phyloP scores from a whole-genome alignment of 2,797 vertebrate species.

The Pangasius larnaudii region DNA sequence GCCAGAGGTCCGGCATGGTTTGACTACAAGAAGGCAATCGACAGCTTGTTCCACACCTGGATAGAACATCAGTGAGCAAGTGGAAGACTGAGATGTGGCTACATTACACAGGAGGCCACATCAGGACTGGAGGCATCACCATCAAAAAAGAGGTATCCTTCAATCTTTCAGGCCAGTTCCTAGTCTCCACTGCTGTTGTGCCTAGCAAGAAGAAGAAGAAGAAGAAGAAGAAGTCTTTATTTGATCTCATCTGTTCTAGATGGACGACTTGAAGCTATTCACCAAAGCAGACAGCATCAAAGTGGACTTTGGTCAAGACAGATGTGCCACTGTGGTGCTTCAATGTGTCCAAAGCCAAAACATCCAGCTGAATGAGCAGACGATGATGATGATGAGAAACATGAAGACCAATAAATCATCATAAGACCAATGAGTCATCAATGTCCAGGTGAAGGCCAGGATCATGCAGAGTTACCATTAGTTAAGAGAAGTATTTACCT shows the following conservation, averaged over 20 bases:
- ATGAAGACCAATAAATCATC: background rate
- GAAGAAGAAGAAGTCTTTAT: background rate
- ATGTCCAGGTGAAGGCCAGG: background rate
- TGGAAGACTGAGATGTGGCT: background rate
- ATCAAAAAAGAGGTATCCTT: background rate
- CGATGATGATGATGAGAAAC: background rate
- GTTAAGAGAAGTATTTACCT: background rate
- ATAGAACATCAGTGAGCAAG: background rate
- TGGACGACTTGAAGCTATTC: background rate
- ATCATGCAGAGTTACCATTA: background rate
- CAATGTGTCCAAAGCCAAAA: background rate
- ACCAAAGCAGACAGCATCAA: background rate
- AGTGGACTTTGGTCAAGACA: background rate
- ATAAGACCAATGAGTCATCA: background rate
- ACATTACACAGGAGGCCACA: background rate
- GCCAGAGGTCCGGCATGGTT: too few species aligned
- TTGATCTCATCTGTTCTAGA: background rate
- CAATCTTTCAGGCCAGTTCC: background rate
- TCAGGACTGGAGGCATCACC: background rate
- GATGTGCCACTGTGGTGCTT: background rate
- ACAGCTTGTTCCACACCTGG: background rate
- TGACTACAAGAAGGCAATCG: background rate
- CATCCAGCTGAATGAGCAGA: background rate
- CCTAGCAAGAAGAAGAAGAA: too few species aligned
- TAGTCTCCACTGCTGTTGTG: background rate